Evolutionary conservation across 2,113 vertebrate species (phyloP).

Genomic region (Mellivora capensis): DNA sequence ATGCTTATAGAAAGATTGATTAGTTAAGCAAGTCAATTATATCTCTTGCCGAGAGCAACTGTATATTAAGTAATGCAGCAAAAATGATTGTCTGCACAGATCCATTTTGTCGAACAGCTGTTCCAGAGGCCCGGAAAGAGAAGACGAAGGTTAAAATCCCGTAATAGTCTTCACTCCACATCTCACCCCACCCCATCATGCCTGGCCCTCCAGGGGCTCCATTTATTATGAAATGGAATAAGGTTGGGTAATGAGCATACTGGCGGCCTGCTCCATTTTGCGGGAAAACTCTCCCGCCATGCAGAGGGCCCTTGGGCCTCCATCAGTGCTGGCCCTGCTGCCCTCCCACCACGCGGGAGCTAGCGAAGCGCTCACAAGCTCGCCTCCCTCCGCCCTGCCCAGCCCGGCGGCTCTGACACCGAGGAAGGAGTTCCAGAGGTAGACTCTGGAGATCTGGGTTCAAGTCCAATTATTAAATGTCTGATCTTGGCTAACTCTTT

Average conservation of each 20-base stretch:
- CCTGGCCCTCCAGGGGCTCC: constrained; percentile 72
- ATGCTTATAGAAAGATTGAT: constrained; percentile 86
- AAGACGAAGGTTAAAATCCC: constrained; percentile 77
- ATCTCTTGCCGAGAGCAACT: constrained; percentile 84
- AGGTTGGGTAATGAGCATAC: constrained; percentile 71
- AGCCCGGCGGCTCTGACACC: not conserved
- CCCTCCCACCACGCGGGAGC: not conserved
- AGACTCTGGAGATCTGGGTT: not conserved
- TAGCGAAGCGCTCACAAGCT: not conserved
- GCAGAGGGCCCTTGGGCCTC: constrained; percentile 17
- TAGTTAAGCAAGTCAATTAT: constrained; percentile 87
- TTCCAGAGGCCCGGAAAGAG: constrained; percentile 74
- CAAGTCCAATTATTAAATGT: not conserved
- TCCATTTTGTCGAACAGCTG: constrained; percentile 85
- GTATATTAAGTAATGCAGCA: constrained; percentile 85
- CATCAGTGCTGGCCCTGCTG: not conserved
- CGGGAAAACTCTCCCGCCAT: not conserved
- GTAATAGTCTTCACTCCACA: constrained; percentile 74
- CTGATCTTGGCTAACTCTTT: constrained; percentile 15
- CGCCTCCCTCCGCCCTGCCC: not conserved
- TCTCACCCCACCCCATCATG: constrained; percentile 69
- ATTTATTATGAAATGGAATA: constrained; percentile 77
- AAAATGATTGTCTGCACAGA: constrained; percentile 80
- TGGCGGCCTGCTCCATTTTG: constrained; percentile 65
- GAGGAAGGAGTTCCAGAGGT: not conserved